Base-by-base conservation (phyloP, 2,888 invertebrate genomes). In the Cheilosia vulpina region DNA sequence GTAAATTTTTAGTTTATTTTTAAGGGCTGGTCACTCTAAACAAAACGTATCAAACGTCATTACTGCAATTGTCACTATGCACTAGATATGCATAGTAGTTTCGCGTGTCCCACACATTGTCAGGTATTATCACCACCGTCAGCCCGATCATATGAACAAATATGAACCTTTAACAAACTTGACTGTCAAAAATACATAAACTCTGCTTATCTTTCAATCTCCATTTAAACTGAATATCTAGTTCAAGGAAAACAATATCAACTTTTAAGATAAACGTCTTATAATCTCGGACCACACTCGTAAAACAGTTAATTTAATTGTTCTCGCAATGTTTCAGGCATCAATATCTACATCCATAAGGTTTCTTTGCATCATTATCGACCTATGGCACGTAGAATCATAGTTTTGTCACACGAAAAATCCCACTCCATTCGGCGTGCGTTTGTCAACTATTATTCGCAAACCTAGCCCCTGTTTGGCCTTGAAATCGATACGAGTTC, bases 401-500 rank as follows among this genome's bases (percentile, higher is more conserved):
- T 27, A 73, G 50, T 45, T 57, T 76, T 50, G 50, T 66, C 60
- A 58, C 27, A 47, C 13, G 52, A 52, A 52, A 53, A 65, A 17
- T 53, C 27, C 17, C 15, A 50, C 27, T 19, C 2, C 17, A 58
- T 43, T 15, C 45, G 55, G 31, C 11, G 1, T 11, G 2, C 11
- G 50, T 72, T 71, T 55, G 65, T 57, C 43, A 84, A 80, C 52
- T 13, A 31, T 4, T 53, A 63, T 71, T 69, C 71, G 47, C 24
- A 45, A 55, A 19, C 53, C 11, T 27, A 71, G 41, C 68, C 62
- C 52, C 69, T 7, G 53, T 27, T 55, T 80, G 84, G 53, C 85
- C 85, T 81, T 85, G 85, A 77, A 85, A 72, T 81, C 81, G 57
- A 77, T 72, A 62, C 66, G 62, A 81, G 76, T 77, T 81, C 76